Percentiles rank a stretch among this genome's conserved stretches.
Conservation (phyloP, 2,113 vertebrate species). For the Mesitornis unicolor region DNA sequence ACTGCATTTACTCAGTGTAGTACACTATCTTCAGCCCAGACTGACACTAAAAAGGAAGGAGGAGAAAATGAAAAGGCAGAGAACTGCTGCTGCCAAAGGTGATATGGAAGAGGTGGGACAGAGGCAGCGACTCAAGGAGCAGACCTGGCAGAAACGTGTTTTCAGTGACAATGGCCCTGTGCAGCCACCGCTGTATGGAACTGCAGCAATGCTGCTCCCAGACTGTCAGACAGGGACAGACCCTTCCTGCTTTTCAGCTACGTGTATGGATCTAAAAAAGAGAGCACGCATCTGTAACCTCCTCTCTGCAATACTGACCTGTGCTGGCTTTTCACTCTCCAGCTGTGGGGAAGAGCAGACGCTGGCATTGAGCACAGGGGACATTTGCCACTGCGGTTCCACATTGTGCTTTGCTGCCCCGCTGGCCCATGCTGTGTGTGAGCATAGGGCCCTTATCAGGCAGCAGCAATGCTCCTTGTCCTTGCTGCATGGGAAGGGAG, state of each 20-base stretch:
- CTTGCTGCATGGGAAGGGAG: background rate
- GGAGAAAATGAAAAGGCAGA: background rate
- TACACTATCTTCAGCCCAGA: background rate
- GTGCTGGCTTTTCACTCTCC: background rate
- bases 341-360: background rate
- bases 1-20: rapidly evolving
- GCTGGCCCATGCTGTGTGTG: rapidly evolving
- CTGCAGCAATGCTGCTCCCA: background rate
- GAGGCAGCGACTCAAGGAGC: background rate
- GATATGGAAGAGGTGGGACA: background rate
- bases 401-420: background rate
- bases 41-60: background rate
- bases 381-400: rapidly evolving
- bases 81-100: background rate
- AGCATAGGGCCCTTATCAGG: background rate
- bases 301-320: background rate
- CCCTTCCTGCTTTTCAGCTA: background rate
- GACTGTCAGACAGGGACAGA: background rate
- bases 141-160: background rate
- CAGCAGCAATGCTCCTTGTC: background rate
- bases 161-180: rapidly evolving
- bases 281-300: background rate
- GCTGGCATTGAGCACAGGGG: background rate
- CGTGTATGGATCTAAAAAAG: background rate
- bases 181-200: background rate